phyloP scores from a whole-genome alignment of 1,140 invertebrate genomes.

The Drosophila parabipectinata region DNA sequence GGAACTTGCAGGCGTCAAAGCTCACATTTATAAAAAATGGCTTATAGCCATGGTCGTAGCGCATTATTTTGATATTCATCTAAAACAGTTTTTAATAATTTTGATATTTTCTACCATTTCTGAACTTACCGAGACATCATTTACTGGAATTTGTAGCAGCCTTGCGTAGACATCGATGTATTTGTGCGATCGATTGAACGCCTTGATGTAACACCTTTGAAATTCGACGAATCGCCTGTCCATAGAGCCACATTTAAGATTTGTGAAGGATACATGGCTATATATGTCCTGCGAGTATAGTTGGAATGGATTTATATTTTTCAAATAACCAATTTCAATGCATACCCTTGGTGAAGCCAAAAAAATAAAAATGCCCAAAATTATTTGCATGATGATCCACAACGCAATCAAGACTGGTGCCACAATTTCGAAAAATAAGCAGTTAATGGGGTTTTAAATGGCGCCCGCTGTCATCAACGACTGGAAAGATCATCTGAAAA shows the following conservation, averaged over 20 bases:
- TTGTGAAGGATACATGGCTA: constrained; percentile 48
- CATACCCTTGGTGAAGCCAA: constrained; percentile 3
- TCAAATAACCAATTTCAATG: not conserved
- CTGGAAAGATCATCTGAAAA: no score
- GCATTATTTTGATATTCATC: constrained; percentile 35
- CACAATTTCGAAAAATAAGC: not conserved
- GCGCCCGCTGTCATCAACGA: no score
- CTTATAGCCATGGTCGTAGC: constrained; percentile 48
- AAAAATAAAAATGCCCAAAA: not conserved
- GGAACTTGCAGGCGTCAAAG: constrained; percentile 38
- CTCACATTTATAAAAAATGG: constrained; percentile 39
- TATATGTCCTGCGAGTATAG: constrained; percentile 1
- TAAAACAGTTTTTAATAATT: not conserved
- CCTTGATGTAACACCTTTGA: constrained; percentile 46
- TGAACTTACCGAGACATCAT: constrained; percentile 32
- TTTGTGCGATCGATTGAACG: constrained; percentile 59
- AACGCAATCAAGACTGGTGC: not conserved
- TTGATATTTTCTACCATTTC: no score
- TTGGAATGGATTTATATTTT: not conserved
- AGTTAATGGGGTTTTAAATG: not conserved
- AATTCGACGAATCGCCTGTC: constrained; percentile 1
- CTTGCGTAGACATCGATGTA: constrained; percentile 27
- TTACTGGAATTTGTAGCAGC: constrained; percentile 3
- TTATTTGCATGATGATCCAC: not conserved
- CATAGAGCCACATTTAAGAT: constrained; percentile 39